Evolutionary conservation across 2,113 vertebrate species (phyloP).

Genomic region (Anarrhichthys ocellatus): DNA sequence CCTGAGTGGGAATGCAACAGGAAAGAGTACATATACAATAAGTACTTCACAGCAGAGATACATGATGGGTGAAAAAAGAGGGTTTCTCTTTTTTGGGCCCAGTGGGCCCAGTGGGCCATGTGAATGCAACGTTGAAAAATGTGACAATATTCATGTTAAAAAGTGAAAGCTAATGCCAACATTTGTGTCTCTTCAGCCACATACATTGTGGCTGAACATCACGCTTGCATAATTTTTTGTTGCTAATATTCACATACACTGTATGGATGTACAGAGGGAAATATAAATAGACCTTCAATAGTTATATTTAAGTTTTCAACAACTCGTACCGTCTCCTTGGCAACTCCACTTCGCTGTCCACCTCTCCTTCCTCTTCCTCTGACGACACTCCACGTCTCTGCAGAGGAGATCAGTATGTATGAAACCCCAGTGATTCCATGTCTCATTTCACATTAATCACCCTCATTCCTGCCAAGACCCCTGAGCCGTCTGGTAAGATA

Average conservation of each 20-base stretch:
- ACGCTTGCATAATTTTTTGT: background rate
- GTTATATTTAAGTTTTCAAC: background rate
- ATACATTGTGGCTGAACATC: background rate
- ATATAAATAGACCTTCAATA: background rate
- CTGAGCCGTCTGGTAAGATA: background rate
- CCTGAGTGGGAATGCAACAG: slow-evolving; percentile 67
- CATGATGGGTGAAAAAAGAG: background rate
- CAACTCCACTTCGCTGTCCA: slow-evolving; percentile 93
- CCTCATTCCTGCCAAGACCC: slow-evolving; percentile 8
- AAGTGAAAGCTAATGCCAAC: background rate
- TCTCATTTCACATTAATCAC: background rate
- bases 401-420: slow-evolving; percentile 13
- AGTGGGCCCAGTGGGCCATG: no score
- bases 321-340: slow-evolving; percentile 87
- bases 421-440: background rate
- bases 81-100: no score
- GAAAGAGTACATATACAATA: background rate
- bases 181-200: background rate
- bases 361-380: slow-evolving; percentile 94
- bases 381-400: slow-evolving; percentile 93
- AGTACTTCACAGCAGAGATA: background rate
- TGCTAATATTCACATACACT: background rate
- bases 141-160: background rate
- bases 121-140: background rate
- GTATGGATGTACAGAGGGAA: background rate